These are phyloP conservation scores for Melinaea marsaeus DNA, from an alignment of 2,888 invertebrate species.

Conservation along the genomic window DNA sequence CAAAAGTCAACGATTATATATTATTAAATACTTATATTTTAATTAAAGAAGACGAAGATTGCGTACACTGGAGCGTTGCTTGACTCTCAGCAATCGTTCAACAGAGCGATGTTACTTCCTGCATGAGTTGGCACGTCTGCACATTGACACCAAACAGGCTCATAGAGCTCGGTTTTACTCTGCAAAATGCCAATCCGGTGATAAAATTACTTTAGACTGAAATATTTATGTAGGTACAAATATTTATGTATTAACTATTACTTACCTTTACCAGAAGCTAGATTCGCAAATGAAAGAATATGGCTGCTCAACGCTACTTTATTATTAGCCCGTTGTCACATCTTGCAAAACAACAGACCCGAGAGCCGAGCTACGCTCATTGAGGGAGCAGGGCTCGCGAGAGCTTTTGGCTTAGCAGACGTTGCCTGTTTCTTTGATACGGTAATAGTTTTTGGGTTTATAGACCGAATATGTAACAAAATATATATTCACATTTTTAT, in stretches of 20 bases:
- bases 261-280: conserved; percentile 46
- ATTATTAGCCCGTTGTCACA: conserved; percentile 60
- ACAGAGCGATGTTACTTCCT: conserved; percentile 63
- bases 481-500: background rate
- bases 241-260: conserved; percentile 5
- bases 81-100: conserved; percentile 50
- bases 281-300: conserved; percentile 46
- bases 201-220: background rate
- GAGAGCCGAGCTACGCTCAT: conserved; percentile 61
- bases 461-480: background rate
- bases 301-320: conserved; percentile 66
- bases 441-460: conserved; percentile 37
- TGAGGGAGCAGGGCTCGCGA: conserved; percentile 42
- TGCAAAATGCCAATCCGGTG: conserved; percentile 64
- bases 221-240: background rate
- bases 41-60: conserved; percentile 50
- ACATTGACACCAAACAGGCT: conserved; percentile 57
- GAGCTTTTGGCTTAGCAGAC: conserved; percentile 38
- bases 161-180: conserved; percentile 58
- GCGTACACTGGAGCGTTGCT: conserved; percentile 51
- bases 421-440: conserved; percentile 65
- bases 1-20: no score
- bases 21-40: background rate
- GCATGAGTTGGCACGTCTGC: conserved; percentile 62
- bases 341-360: conserved; percentile 64